Evolutionary conservation across 2,113 vertebrate genomes (phyloP), one percentile per base, ranked within the genome.

Genomic region (Loxodonta africana): DNA sequence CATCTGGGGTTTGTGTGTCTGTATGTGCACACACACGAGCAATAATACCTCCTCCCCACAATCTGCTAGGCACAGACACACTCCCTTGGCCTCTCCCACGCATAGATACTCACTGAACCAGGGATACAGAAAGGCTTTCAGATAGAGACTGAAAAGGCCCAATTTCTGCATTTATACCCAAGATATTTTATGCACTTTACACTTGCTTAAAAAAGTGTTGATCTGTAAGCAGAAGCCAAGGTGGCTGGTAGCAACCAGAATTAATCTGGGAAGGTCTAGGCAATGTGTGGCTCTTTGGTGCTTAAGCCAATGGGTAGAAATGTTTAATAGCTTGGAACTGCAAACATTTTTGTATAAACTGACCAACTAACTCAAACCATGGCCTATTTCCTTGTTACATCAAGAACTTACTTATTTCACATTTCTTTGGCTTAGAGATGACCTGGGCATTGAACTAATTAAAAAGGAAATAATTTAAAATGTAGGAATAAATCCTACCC

Each of bases 381-480:
- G n/a, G 87, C 33, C 83, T 83, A 23, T 71, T 97, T 94, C 92
- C 28, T 84, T 86, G 89, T 90, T 51, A 83, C 60, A 92, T 85
- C 60, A 60, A 44, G 77, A 95, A 92, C 57, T 60, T 94, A 92
- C 57, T 60, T 94, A 88, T 80, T 95, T 95, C 94, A 96, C 84
- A 82, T 98, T 95, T 93, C 84, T 97, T 92, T 90, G 82, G 95
- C 95, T 97, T 96, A 76, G 94, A 92, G 97, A 97, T 95, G 97
- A 97, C 96, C 82, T 37, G 51, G 88, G 87, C 95, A 95, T 90
- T 98, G 96, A 97, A 98, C 97, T 98, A 98, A 98, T 98, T 98
- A 98, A 97, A 98, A 96, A 97, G 97, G 93, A 97, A 97, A 98
- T 97, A 96, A 97, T 97, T 98, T 98, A 97, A 97, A 94, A 94